Evolutionary conservation across 1,140 invertebrate species (phyloP).

Genomic region (Drosophila navojoa): DNA sequence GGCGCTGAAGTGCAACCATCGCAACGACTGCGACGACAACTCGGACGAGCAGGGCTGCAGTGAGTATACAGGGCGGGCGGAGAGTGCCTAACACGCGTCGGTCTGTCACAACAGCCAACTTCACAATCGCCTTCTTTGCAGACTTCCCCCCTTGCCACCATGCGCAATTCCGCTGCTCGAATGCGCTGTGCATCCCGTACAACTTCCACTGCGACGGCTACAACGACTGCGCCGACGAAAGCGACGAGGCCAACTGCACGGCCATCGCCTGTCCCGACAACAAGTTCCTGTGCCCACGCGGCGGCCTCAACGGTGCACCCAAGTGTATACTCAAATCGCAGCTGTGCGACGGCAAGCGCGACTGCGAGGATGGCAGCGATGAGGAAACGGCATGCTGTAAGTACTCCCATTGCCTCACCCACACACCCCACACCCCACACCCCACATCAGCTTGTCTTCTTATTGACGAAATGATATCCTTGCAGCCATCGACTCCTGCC

Average conservation of each 20-base stretch:
- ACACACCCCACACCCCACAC: too few species aligned
- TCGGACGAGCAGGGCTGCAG: slow-evolving; percentile 94
- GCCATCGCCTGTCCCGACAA: slow-evolving; percentile 94
- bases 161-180: slow-evolving; percentile 96
- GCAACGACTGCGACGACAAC: slow-evolving; percentile 94
- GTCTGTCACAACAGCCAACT: too few species aligned
- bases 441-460: too few species aligned
- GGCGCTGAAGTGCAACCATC: slow-evolving; percentile 93
- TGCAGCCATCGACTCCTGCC: slow-evolving; percentile 90
- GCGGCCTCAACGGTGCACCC: slow-evolving; percentile 87
- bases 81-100: background rate
- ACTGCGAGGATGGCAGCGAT: slow-evolving; percentile 96
- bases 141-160: slow-evolving; percentile 95
- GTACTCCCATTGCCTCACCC: slow-evolving; percentile 83
- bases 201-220: slow-evolving; percentile 93
- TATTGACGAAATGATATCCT: slow-evolving; percentile 20
- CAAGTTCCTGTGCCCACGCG: slow-evolving; percentile 95
- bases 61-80: slow-evolving; percentile 84
- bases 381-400: slow-evolving; percentile 95
- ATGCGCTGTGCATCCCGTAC: slow-evolving; percentile 95
- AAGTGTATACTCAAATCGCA: slow-evolving; percentile 94
- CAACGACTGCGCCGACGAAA: slow-evolving; percentile 93
- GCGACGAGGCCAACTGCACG: slow-evolving; percentile 95
- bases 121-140: slow-evolving; percentile 77
- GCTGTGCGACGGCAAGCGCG: slow-evolving; percentile 94